These are phyloP conservation scores for Molanna angustata DNA, from an alignment of 2,888 invertebrate species.

Conservation along the genomic window DNA sequence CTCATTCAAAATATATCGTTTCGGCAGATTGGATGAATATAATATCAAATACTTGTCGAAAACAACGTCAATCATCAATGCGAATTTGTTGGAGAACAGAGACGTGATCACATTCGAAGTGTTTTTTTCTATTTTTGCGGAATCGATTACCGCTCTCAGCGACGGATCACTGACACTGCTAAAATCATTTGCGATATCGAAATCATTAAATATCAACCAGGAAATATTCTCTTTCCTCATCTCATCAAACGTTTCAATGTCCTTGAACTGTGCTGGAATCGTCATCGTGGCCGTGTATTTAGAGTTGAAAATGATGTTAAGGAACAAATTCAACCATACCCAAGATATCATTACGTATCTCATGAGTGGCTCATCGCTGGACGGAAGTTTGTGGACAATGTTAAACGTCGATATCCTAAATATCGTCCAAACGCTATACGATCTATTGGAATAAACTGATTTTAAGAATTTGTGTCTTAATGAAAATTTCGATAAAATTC, in stretches of 20 bases:
- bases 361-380: slow-evolving; percentile 7
- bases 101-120: neutral
- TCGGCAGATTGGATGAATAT: neutral
- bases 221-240: slow-evolving; percentile 10
- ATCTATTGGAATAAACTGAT: neutral
- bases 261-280: slow-evolving; percentile 7
- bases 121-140: neutral
- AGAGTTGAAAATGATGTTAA: slow-evolving; percentile 9
- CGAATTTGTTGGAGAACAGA: neutral
- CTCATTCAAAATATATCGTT: slow-evolving; percentile 1
- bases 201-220: slow-evolving; percentile 1
- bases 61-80: slow-evolving; percentile 10
- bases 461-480: too few species aligned
- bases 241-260: slow-evolving; percentile 7
- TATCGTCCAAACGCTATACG: slow-evolving; percentile 10
- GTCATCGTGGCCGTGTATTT: slow-evolving; percentile 14
- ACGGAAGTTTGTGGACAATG: slow-evolving; percentile 6
- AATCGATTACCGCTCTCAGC: neutral
- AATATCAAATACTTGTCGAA: slow-evolving; percentile 12
- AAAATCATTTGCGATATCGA: neutral
- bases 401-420: slow-evolving; percentile 9
- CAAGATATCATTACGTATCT: slow-evolving; percentile 7
- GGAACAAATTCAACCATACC: slow-evolving; percentile 10
- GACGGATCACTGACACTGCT: neutral
- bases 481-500: neutral